phyloP scores from a whole-genome alignment of 1,140 invertebrate genomes.

The Aethina tumida region DNA sequence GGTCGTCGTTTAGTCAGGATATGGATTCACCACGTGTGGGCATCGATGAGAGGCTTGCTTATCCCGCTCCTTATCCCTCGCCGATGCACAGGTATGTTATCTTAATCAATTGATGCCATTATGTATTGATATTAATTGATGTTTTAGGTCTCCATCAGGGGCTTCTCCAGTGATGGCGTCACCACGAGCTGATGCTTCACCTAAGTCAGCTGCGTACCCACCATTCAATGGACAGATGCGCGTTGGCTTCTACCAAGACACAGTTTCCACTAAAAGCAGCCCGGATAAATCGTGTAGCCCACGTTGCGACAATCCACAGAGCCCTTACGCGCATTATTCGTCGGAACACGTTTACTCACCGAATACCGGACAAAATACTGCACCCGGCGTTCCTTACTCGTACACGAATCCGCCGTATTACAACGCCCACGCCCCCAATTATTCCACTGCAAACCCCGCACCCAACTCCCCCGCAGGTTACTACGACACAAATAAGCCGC shows the following conservation, averaged over 20 bases:
- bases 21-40: constrained; percentile 54
- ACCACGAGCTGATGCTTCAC: constrained; percentile 41
- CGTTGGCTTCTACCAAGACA: constrained; percentile 70
- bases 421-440: constrained; percentile 27
- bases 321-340: constrained; percentile 49
- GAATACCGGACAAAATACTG: constrained; percentile 23
- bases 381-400: no score
- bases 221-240: constrained; percentile 61
- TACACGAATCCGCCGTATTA: constrained; percentile 30
- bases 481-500: constrained; percentile 28
- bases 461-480: constrained; percentile 22
- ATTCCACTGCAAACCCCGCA: constrained; percentile 30
- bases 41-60: constrained; percentile 45
- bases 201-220: constrained; percentile 49
- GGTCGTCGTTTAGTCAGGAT: constrained; percentile 65
- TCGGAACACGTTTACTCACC: constrained; percentile 48
- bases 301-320: constrained; percentile 47
- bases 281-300: constrained; percentile 62
- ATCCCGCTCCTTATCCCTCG: constrained; percentile 54
- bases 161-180: constrained; percentile 43
- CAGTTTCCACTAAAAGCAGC: constrained; percentile 57
- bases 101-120: no score
- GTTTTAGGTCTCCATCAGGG: constrained; percentile 35
- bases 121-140: no score
- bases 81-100: constrained; percentile 45